Percentiles rank a stretch among this genome's conserved stretches.
These are phyloP conservation scores for Cecropterus lyciades DNA, from an alignment of 1,140 invertebrate species.

Conservation along the genomic window DNA sequence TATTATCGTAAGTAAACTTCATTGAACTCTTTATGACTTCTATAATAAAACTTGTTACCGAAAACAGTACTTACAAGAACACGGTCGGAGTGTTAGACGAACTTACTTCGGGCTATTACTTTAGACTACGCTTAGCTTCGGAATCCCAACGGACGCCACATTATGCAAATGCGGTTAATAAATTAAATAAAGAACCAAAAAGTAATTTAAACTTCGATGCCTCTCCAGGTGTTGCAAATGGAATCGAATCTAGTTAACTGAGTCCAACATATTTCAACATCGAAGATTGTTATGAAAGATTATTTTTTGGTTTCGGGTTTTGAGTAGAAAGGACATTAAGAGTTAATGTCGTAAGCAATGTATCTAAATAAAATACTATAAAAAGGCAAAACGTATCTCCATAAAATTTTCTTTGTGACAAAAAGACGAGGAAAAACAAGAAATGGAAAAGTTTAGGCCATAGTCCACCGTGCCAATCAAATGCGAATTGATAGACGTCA, in stretches of 20 bases:
- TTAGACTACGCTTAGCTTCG: constrained; percentile 12
- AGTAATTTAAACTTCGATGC: constrained; percentile 40
- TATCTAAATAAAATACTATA: too few species aligned
- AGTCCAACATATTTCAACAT: not conserved
- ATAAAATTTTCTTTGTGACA: too few species aligned
- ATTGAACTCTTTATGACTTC: not conserved
- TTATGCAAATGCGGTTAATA: constrained; percentile 1
- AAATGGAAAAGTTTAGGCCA: too few species aligned
- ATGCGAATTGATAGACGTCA: too few species aligned
- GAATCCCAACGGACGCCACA: constrained; percentile 14
- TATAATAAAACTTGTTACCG: not conserved
- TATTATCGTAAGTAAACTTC: too few species aligned
- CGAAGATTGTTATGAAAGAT: not conserved
- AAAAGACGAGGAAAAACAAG: too few species aligned
- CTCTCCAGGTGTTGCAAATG: constrained; percentile 36
- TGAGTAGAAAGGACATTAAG: too few species aligned
- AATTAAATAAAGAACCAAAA: constrained; percentile 34
- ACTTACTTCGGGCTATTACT: not conserved
- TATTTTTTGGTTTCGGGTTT: too few species aligned
- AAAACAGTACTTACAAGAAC: not conserved
- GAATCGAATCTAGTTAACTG: not conserved
- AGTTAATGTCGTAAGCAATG: too few species aligned
- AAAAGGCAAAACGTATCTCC: too few species aligned
- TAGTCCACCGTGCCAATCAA: too few species aligned
- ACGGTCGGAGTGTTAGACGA: not conserved